Evolutionary conservation across 2,113 vertebrate species (phyloP).

Genomic region (Gymnarchus niloticus): DNA sequence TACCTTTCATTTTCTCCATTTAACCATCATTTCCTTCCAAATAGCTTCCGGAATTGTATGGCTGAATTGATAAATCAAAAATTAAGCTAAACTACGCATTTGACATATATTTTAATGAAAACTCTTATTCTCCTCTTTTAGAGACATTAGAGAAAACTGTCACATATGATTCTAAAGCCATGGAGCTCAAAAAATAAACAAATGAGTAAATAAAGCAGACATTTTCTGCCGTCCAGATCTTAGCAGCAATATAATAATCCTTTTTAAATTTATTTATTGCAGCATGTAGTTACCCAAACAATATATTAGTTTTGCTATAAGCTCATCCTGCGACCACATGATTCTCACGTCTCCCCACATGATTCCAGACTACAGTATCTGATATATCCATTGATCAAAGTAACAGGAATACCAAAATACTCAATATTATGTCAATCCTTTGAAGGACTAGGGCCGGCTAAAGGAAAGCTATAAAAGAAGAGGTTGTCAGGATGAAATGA

Average conservation of each 20-base stretch:
- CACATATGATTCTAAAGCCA: background rate
- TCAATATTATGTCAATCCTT: background rate
- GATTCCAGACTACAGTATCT: background rate
- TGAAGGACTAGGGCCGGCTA: background rate
- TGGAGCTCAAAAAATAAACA: background rate
- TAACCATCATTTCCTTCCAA: background rate
- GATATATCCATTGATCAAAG: background rate
- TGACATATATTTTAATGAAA: background rate
- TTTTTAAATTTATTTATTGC: background rate
- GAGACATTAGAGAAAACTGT: background rate
- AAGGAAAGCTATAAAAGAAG: background rate
- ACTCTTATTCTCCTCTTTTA: background rate
- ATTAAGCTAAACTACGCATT: background rate
- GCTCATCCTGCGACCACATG: background rate
- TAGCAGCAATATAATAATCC: background rate
- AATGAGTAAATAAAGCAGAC: background rate
- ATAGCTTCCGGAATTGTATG: background rate
- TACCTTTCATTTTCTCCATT: background rate
- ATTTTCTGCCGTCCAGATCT: background rate
- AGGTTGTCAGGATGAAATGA: background rate
- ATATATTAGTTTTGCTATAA: background rate
- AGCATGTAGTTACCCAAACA: background rate
- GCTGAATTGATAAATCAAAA: background rate
- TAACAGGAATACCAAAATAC: background rate
- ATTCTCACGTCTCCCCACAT: background rate